Percentiles rank a stretch among this genome's conserved stretches.
phyloP scores from a whole-genome alignment of 2,888 invertebrate species.

The Adelognathus sp. region DNA sequence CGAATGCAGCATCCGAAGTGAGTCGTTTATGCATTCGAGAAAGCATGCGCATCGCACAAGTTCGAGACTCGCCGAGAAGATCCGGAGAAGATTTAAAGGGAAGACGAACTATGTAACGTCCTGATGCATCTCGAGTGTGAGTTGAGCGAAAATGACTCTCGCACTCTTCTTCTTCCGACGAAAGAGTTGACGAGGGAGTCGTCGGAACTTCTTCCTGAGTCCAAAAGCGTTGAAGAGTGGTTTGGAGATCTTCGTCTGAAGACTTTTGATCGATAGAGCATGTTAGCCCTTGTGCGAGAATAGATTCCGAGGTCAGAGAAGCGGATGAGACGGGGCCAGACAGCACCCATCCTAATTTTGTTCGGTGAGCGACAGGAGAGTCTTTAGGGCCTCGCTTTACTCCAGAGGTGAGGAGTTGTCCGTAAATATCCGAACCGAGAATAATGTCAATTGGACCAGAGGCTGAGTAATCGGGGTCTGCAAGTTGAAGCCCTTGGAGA shows the following conservation, averaged over 20 bases:
- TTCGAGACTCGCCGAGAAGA: not conserved
- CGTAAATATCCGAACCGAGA: conserved; percentile 26
- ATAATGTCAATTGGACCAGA: conserved; percentile 23
- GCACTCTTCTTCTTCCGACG: conserved; percentile 13
- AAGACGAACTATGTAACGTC: conserved; percentile 17
- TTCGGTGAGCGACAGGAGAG: conserved; percentile 22
- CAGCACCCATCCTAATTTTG: conserved; percentile 25
- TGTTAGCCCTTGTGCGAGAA: not conserved
- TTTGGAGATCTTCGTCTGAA: not conserved
- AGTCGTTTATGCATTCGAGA: conserved; percentile 14
- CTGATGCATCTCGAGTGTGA: not conserved
- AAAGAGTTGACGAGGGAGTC: not conserved
- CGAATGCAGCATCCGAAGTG: not conserved
- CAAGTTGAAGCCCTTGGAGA: conserved; percentile 27
- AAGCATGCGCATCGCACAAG: conserved; percentile 1
- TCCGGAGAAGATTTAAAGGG: conserved; percentile 4
- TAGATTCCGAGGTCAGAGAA: not conserved
- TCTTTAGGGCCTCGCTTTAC: not conserved
- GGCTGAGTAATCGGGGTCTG: conserved; percentile 8
- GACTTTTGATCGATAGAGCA: conserved; percentile 6
- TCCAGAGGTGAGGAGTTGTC: not conserved
- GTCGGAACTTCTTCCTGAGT: conserved; percentile 12
- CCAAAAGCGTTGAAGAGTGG: conserved; percentile 15
- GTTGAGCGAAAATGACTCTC: conserved; percentile 7
- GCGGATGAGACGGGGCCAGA: conserved; percentile 4